A percentile compares a stretch with the other conserved stretches of the same genome.
phyloP scores from a whole-genome alignment of 2,797 vertebrate species.

The Myotis pilosus region DNA sequence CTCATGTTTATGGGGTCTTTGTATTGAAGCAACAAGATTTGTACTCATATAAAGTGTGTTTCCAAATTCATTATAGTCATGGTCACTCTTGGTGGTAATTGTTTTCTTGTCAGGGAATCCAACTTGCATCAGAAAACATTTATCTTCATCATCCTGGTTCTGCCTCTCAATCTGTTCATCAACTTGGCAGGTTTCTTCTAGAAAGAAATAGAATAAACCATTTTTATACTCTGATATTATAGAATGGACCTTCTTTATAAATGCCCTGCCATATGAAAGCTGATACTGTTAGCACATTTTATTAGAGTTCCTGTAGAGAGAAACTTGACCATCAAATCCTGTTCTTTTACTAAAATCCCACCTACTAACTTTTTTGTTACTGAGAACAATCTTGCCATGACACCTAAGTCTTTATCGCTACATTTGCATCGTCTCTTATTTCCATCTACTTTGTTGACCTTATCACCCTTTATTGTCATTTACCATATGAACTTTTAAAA shows the following conservation, averaged over 20 bases:
- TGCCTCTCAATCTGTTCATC: conserved; percentile 57
- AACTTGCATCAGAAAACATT: conserved; percentile 56
- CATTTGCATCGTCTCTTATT: conserved; percentile 19
- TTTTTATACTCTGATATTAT: conserved; percentile 56
- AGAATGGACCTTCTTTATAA: conserved; percentile 42
- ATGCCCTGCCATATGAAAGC: conserved; percentile 2
- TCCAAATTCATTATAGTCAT: conserved; percentile 60
- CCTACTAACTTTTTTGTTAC: conserved; percentile 24
- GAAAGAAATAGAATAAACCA: conserved; percentile 67
- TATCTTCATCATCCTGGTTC: conserved; percentile 51
- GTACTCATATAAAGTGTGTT: conserved; percentile 55
- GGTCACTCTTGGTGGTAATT: background rate
- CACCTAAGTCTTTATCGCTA: background rate
- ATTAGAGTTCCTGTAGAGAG: conserved; percentile 19
- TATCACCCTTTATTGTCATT: background rate
- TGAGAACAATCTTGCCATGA: conserved; percentile 30
- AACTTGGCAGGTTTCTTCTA: conserved; percentile 64
- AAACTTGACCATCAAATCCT: background rate
- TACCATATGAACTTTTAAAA: conserved; percentile 39
- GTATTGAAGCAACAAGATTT: conserved; percentile 61
- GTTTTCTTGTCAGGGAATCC: conserved; percentile 56
- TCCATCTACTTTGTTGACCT: background rate
- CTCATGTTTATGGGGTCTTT: conserved; percentile 57
- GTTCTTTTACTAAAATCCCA: conserved; percentile 22
- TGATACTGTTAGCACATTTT: conserved; percentile 36